Conservation (phyloP, 2,888 invertebrate species). For the Drosophila eohydei region DNA sequence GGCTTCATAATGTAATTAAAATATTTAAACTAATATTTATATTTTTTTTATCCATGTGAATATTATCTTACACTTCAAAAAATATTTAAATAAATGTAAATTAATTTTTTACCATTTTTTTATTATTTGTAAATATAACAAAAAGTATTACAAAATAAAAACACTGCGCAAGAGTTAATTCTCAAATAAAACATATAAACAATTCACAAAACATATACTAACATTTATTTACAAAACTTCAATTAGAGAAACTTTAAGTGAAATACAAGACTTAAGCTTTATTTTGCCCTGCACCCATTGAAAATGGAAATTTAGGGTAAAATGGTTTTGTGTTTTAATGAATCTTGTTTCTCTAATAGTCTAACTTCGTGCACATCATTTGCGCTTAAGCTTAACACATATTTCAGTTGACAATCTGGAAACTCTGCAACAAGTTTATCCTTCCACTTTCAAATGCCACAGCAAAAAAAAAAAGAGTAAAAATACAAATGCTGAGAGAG, state of each 20-base stretch:
- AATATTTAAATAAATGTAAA: no score
- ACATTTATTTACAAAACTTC: not conserved
- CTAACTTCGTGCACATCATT: conserved; percentile 3
- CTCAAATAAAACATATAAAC: no score
- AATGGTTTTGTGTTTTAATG: not conserved
- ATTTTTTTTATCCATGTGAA: no score
- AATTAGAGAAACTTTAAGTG: not conserved
- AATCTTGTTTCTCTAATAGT: not conserved
- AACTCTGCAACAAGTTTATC: conserved; percentile 29
- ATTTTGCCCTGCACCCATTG: not conserved
- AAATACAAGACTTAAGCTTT: not conserved
- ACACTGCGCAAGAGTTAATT: no score
- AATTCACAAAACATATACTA: no score
- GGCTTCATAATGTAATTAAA: no score
- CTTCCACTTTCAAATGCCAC: not conserved
- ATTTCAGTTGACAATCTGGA: conserved; percentile 30
- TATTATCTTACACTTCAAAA: no score
- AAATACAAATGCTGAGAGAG: conserved; percentile 6
- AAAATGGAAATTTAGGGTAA: not conserved
- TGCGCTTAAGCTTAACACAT: conserved; percentile 3
- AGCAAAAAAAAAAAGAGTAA: no score
- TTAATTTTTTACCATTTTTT: no score
- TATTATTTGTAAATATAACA: no score
- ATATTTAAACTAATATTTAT: no score
- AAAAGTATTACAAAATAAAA: no score